phyloP scores from a whole-genome alignment of 2,888 invertebrate species.

The Bimastos eiseni region DNA sequence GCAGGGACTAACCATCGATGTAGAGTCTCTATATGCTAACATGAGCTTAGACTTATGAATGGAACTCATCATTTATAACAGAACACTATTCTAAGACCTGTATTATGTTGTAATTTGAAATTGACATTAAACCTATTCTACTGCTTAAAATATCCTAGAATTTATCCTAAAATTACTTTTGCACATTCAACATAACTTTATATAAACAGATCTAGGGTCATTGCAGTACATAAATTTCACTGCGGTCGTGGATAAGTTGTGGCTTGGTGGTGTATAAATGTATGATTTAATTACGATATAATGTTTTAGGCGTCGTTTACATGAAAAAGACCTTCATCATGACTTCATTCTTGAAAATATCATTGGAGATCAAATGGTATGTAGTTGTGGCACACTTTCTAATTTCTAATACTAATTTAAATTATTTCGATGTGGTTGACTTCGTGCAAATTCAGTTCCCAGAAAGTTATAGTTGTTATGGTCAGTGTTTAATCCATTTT shows the following conservation, averaged over 20 bases:
- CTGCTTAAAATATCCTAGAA: no score
- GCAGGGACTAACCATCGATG: no score
- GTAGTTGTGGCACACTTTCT: background rate
- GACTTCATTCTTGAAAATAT: constrained; percentile 57
- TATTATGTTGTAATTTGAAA: no score
- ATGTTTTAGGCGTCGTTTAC: constrained; percentile 48
- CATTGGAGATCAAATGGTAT: constrained; percentile 56
- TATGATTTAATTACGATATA: background rate
- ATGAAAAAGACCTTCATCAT: constrained; percentile 49
- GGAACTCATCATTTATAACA: no score
- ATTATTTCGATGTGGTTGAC: background rate
- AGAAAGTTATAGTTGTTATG: background rate
- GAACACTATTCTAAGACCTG: no score
- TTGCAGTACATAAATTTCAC: background rate
- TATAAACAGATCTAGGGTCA: no score
- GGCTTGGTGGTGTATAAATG: background rate
- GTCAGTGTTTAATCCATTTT: background rate
- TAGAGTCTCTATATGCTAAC: no score
- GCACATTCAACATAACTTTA: no score
- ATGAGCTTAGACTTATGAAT: no score
- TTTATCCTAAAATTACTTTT: no score
- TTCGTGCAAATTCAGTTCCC: background rate
- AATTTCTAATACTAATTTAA: background rate
- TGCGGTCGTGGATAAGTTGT: background rate
- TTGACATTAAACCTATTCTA: no score